Percentiles rank a stretch among this genome's conserved stretches.
Conservation (phyloP, 2,113 vertebrate species). For the Pelobates fuscus region DNA sequence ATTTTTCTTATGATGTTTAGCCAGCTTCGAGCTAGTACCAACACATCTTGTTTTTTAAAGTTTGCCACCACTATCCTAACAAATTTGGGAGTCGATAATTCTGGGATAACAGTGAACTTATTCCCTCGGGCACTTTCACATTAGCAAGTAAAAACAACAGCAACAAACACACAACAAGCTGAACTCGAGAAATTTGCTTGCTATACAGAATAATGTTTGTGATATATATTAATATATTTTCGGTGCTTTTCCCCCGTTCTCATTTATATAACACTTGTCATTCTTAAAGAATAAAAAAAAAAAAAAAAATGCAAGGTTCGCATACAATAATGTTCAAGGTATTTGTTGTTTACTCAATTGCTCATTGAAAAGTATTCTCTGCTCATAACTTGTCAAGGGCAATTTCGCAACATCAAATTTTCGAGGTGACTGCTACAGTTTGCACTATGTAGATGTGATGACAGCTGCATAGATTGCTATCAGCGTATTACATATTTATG, state of each 20-base stretch:
- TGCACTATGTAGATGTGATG: conserved; percentile 25
- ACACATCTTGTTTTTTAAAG: too few species aligned
- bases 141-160: too few species aligned
- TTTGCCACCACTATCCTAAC: too few species aligned
- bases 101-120: too few species aligned
- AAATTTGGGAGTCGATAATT: too few species aligned
- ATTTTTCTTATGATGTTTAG: too few species aligned
- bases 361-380: conserved; percentile 26
- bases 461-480: conserved; percentile 17
- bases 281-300: background rate
- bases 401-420: conserved; percentile 46
- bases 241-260: background rate
- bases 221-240: background rate
- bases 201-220: background rate
- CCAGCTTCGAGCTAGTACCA: too few species aligned
- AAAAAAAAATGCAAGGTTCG: background rate
- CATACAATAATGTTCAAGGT: background rate
- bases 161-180: too few species aligned
- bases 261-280: too few species aligned
- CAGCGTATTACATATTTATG: conserved; percentile 48
- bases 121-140: too few species aligned
- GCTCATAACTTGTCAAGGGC: conserved; percentile 50
- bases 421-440: conserved; percentile 15
- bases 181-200: background rate
- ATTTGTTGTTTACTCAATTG: conserved; percentile 23